Conservation (phyloP, 2,113 vertebrate genomes). For the Tachysurus fulvidraco region DNA sequence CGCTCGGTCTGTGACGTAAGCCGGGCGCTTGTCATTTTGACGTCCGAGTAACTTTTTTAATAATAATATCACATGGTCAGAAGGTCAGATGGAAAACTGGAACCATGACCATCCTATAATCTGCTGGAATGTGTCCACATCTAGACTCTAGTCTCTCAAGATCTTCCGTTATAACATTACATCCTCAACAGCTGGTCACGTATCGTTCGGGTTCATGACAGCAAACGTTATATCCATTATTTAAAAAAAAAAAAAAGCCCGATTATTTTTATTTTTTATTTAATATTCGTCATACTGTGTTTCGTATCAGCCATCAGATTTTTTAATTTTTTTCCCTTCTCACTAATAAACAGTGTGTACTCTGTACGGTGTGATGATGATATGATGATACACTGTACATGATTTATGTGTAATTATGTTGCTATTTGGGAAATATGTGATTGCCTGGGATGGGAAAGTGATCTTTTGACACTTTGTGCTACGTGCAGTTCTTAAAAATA, state of each 20-base stretch:
- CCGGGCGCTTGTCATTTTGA: not conserved
- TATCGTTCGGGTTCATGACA: not conserved
- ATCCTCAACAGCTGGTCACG: not conserved
- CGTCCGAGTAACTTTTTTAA: not conserved
- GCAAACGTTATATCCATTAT: not conserved
- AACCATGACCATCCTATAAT: not conserved
- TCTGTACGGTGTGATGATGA: not conserved
- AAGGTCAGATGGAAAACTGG: not conserved
- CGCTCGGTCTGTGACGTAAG: not conserved
- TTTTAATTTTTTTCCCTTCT: not conserved
- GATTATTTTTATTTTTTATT: not conserved
- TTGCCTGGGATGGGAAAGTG: not conserved
- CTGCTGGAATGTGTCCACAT: not conserved
- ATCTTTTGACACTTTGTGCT: not conserved
- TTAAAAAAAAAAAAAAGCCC: not conserved
- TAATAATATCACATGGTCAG: not conserved
- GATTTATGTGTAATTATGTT: not conserved
- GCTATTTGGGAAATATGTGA: not conserved
- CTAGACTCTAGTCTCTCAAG: not conserved
- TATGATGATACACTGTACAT: not conserved
- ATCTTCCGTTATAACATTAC: not conserved
- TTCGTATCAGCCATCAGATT: not conserved
- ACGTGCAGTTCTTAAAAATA: not conserved
- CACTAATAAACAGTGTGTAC: not conserved
- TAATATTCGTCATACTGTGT: not conserved